Percentiles rank a stretch among this genome's conserved stretches.
phyloP scores from a whole-genome alignment of 2,888 invertebrate species.

The Callosobruchus maculatus region DNA sequence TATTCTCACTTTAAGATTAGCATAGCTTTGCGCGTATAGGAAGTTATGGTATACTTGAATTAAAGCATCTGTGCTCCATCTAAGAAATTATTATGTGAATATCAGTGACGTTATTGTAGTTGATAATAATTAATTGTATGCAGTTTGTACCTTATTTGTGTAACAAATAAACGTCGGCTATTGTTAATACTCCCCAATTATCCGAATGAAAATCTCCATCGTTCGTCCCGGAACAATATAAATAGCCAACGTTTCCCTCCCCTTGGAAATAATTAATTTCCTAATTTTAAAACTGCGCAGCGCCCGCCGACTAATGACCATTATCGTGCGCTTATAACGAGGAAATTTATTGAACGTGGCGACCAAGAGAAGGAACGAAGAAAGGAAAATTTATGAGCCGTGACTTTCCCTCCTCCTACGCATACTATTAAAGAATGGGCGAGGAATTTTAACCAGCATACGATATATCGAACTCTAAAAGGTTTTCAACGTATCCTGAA shows the following conservation, averaged over 20 bases:
- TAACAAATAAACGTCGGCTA: not conserved
- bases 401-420: not conserved
- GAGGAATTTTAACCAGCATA: not conserved
- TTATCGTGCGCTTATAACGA: not conserved
- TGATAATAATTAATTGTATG: too few relatives aligned
- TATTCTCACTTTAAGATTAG: too few relatives aligned
- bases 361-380: not conserved
- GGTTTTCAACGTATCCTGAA: too few relatives aligned
- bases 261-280: not conserved
- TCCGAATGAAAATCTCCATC: not conserved
- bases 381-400: not conserved
- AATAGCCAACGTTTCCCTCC: not conserved
- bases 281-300: not conserved
- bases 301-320: not conserved
- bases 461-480: not conserved
- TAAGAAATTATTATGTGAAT: too few relatives aligned
- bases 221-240: not conserved
- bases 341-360: not conserved
- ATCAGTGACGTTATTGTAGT: too few relatives aligned
- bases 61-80: too few relatives aligned
- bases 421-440: not conserved
- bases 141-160: not conserved
- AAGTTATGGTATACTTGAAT: too few relatives aligned
- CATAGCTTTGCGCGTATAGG: too few relatives aligned
- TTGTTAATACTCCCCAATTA: not conserved